Evolutionary conservation across 2,888 invertebrate species (phyloP).

Genomic region (Volucella inanis): DNA sequence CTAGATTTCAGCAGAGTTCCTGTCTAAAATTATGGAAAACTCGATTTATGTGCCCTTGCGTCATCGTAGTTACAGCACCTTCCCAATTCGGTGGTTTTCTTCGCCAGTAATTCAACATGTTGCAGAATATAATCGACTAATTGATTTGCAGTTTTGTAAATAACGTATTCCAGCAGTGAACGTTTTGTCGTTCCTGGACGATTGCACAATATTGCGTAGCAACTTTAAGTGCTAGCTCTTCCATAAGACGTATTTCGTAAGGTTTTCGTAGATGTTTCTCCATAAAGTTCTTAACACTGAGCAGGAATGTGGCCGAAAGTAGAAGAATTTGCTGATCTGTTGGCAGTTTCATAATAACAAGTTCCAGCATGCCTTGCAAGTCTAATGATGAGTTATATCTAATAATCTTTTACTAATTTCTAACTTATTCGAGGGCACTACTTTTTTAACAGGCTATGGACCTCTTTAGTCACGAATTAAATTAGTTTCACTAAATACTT

Average conservation of each 20-base stretch:
- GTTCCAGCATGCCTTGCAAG: constrained; percentile 99
- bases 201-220: constrained; percentile 99
- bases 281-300: constrained; percentile 99
- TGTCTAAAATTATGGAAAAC: constrained; percentile 99
- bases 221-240: constrained; percentile 98
- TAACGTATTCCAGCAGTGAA: constrained; percentile 99
- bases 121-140: constrained; percentile 99
- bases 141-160: constrained; percentile 99
- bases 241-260: constrained; percentile 99
- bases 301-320: constrained; percentile 99
- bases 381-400: no score
- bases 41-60: constrained; percentile 98
- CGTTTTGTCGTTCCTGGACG: constrained; percentile 99
- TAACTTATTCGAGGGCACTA: no score
- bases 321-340: constrained; percentile 97
- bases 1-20: constrained; percentile 98
- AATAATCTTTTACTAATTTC: no score
- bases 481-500: no score
- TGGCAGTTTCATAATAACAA: constrained; percentile 96
- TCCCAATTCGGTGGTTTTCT: constrained; percentile 99
- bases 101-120: constrained; percentile 99
- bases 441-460: no score
- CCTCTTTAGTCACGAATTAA: no score
- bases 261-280: constrained; percentile 97
- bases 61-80: constrained; percentile 99